These are phyloP conservation scores for Botia almorhae DNA, from an alignment of 2,797 vertebrate species.

Conservation along the genomic window DNA sequence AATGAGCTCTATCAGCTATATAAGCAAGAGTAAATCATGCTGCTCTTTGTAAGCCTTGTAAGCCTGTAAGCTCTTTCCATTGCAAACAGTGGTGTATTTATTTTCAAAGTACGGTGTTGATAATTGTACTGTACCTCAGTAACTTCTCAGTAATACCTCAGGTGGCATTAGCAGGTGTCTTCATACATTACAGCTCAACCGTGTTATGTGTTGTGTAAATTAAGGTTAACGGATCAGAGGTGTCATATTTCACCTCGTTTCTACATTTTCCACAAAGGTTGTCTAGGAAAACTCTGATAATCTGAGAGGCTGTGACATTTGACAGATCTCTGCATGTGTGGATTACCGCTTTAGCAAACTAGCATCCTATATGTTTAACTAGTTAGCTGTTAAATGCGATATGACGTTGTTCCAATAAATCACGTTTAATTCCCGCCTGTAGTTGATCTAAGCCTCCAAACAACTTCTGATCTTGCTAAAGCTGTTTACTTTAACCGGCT, in stretches of 20 bases:
- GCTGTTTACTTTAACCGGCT: conserved; percentile 57
- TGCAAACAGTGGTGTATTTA: not conserved
- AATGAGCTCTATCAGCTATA: not conserved
- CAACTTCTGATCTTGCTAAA: conserved; percentile 50
- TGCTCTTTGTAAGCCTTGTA: too few species aligned
- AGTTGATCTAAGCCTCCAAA: conserved; percentile 50
- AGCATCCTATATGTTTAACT: not conserved
- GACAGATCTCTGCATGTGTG: conserved; percentile 25
- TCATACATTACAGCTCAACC: conserved; percentile 13
- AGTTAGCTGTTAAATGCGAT: conserved; percentile 24
- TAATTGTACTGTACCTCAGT: not conserved
- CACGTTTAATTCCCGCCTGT: conserved; percentile 36
- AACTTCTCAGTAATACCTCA: too few species aligned
- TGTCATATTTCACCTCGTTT: conserved; percentile 31
- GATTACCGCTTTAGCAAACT: conserved; percentile 19
- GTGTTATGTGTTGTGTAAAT: not conserved
- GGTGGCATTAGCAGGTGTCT: conserved; percentile 15
- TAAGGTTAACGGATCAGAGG: conserved; percentile 18
- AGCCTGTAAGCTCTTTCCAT: too few species aligned
- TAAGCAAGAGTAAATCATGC: too few species aligned
- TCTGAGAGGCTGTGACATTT: conserved; percentile 38
- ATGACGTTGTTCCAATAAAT: conserved; percentile 49
- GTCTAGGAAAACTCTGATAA: conserved; percentile 11
- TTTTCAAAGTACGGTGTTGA: not conserved
- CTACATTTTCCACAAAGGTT: conserved; percentile 14